Evolutionary conservation across 2,113 vertebrate genomes (phyloP), one percentile per base, ranked within the genome.

Genomic region (Anser brachyrhynchus): DNA sequence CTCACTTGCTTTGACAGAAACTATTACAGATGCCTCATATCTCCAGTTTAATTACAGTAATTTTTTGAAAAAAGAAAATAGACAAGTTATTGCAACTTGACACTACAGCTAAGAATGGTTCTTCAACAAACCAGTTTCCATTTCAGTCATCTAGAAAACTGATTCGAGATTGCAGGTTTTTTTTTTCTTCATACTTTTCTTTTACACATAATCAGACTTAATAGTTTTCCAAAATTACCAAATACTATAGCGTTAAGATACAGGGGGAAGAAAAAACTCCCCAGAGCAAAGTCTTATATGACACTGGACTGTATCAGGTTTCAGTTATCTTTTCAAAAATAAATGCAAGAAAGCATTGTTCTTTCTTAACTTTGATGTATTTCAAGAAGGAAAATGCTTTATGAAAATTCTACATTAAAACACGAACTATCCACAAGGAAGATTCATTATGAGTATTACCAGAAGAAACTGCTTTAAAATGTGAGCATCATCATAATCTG

Each of bases 271-370:
- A 35, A 75, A 58, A 71, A 49, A 5, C 1, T 29, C 16, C 41
- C 72, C 12, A 46, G 39, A 0, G 1, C 17, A 13, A 43, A 31
- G 37, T 49, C 57, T 41, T 31, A 3, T 15, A 5, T 28, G 26
- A 55, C 31, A 67, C 33, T 9, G 18, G 22, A n/a, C 4, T 1
- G 11, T 33, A 66, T 17, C 15, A 1, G 1, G 0, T 35, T 71
- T 33, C 33, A 71, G 31, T 31, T 31, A 66, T 29, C 62, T 78
- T 46, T 25, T 13, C 4, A 76, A n/a, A 84, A 84, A 35, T 13
- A 79, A 80, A 76, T 29, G 9, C 21, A 72, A 76, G 46, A 76
- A 69, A 77, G 6, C 29, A 64, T 2, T 23, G 52, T 41, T 61
- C 8, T 70, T 41, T 57, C 8, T 70, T 66, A 41, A 33, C 23